Conservation (phyloP, 2,113 vertebrate genomes). For the Danio rerio region DNA sequence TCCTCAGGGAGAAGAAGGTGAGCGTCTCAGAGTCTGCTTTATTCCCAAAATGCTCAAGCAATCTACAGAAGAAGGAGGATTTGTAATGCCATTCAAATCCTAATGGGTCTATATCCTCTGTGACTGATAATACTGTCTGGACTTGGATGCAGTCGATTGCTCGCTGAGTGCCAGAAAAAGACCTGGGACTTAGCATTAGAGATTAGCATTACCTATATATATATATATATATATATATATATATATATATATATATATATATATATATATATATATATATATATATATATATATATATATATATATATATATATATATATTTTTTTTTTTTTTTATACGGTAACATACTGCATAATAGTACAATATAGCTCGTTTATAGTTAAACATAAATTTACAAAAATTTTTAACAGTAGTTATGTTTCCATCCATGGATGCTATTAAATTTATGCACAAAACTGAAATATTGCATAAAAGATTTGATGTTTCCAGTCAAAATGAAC, state of each 20-base stretch:
- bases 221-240: too few species aligned
- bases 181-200: background rate
- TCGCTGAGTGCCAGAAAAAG: background rate
- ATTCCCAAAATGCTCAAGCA: constrained; percentile 15
- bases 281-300: too few species aligned
- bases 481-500: too few species aligned
- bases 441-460: too few species aligned
- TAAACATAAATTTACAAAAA: too few species aligned
- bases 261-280: background rate
- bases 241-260: too few species aligned
- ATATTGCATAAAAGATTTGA: too few species aligned
- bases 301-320: background rate
- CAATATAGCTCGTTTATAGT: too few species aligned
- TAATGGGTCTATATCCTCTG: constrained; percentile 31
- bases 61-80: constrained; percentile 21
- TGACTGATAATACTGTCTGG: constrained; percentile 29
- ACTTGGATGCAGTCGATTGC: background rate
- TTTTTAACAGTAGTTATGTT: too few species aligned
- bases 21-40: constrained; percentile 38
- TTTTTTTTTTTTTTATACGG: too few species aligned
- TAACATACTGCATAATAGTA: background rate
- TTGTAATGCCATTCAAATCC: constrained; percentile 46
- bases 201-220: constrained; percentile 7
- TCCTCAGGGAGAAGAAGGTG: constrained; percentile 32
- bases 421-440: too few species aligned